A percentile compares a stretch with the other conserved stretches of the same genome.
These are phyloP conservation scores for Phallusia fumigata DNA, from an alignment of 23 tunicate species.

Conservation along the genomic window DNA sequence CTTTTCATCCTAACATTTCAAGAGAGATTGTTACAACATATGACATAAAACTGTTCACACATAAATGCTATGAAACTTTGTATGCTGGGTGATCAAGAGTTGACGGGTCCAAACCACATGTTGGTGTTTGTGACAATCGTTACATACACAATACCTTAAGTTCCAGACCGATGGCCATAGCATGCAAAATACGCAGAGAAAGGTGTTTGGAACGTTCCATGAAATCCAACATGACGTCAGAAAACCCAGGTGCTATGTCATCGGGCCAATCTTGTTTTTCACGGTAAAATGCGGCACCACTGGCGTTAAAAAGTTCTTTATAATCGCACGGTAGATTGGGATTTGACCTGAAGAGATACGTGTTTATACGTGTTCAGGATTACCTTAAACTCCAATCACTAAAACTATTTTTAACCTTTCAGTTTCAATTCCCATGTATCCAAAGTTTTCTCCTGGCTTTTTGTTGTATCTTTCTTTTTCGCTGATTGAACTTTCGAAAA, in stretches of 20 bases:
- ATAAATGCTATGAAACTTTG: not conserved
- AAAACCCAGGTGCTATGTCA: conserved; percentile 22
- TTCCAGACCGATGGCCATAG: conserved; percentile 38
- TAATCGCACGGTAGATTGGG: conserved; percentile 18
- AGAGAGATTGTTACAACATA: too few species aligned
- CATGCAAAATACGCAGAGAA: conserved; percentile 24
- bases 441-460: conserved; percentile 26
- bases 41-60: not conserved
- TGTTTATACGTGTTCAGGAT: not conserved
- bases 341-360: not conserved
- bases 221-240: conserved; percentile 23
- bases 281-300: conserved; percentile 6
- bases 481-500: conserved; percentile 23
- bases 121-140: not conserved
- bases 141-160: conserved; percentile 3
- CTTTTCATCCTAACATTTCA: conserved; percentile 23
- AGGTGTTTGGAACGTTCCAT: conserved; percentile 27
- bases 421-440: conserved; percentile 28
- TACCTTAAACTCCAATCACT: not conserved
- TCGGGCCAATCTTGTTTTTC: conserved; percentile 52
- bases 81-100: too few species aligned
- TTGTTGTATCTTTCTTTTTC: conserved; percentile 32
- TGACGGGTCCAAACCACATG: too few species aligned
- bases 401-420: conserved; percentile 14
- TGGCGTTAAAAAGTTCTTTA: conserved; percentile 47